Evolutionary conservation across 2,113 vertebrate genomes (phyloP).

Genomic region (Gallinago undulata): DNA sequence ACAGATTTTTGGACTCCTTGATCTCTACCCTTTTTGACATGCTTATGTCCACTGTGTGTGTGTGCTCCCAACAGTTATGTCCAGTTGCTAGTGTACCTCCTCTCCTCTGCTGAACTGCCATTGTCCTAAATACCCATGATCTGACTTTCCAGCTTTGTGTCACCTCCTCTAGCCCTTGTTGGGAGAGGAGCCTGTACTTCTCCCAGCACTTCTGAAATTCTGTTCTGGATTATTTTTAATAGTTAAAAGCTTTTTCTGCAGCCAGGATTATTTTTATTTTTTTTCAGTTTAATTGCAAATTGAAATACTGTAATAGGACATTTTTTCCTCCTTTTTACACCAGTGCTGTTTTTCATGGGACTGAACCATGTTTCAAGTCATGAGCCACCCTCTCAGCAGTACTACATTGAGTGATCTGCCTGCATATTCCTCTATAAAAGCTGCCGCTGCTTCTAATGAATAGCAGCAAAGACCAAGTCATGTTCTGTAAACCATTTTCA

Average conservation of each 20-base stretch:
- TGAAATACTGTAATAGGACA: background rate
- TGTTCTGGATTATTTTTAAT: background rate
- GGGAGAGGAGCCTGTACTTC: background rate
- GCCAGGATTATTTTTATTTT: background rate
- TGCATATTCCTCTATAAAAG: background rate
- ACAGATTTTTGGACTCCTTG: background rate
- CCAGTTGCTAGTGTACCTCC: background rate
- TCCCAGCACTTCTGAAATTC: background rate
- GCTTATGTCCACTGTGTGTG: background rate
- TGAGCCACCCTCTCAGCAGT: background rate
- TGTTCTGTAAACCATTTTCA: background rate
- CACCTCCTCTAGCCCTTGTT: background rate
- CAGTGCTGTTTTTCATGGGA: background rate
- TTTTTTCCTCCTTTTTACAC: background rate
- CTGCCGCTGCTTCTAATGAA: background rate
- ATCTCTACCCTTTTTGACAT: background rate
- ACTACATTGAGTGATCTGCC: background rate
- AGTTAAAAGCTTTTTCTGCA: background rate
- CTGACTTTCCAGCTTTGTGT: background rate
- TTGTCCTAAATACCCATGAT: background rate
- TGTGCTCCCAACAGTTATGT: accelerated
- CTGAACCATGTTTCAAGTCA: background rate
- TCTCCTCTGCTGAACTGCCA: background rate
- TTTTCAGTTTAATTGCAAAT: background rate
- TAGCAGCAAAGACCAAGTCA: background rate